Evolutionary conservation across 2,797 vertebrate genomes (phyloP), one percentile per base, ranked within the genome.

Genomic region (Sphaeramia orbicularis): DNA sequence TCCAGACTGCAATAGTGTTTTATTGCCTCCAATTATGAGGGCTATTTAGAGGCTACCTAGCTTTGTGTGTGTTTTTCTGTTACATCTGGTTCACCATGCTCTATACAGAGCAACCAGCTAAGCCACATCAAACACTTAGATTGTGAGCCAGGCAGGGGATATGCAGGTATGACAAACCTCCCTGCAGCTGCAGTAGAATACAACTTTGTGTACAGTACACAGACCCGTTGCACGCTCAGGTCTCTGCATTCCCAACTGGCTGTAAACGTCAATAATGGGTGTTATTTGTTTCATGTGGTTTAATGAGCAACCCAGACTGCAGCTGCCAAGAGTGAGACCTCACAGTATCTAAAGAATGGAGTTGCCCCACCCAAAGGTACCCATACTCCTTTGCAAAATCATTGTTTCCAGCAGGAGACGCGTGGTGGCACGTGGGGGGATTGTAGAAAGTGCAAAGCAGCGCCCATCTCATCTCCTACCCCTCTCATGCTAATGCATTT

Each of bases 241-340:
- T 62, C 48, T 27, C 43, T 45, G 74, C 53, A 47, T 76, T 80
- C 64, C 69, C 81, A 65, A 75, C 66, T 75, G 71, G 69, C 72
- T 74, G 50, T 76, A 63, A 76, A 86, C 80, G 78, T 74, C 85
- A 78, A 49, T 88, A 90, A 90, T 74, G 67, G 88, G 80, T 65
- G 81, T 74, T 78, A 83, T 91, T 92, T 86, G 92, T 94, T 94
- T 95, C 91, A 94, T 94, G 92, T 94, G 92, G 93, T 93, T 89
- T 92, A 86, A 89, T 86, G 85, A 89, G 85, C 71, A 78, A 81
- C 65, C 82, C 79, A 86, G 86, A 77, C 88, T 86, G 57, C 87
- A 91, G 81, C 91, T 91, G 89, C 80, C 64, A 42, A 18, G 41
- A 80, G 69, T 66, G 86, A 80, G 91, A 91, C 91, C 90, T 92